A percentile compares a stretch with the other conserved stretches of the same genome.
phyloP scores from a whole-genome alignment of 2,888 invertebrate species.

The Clanis bilineata region DNA sequence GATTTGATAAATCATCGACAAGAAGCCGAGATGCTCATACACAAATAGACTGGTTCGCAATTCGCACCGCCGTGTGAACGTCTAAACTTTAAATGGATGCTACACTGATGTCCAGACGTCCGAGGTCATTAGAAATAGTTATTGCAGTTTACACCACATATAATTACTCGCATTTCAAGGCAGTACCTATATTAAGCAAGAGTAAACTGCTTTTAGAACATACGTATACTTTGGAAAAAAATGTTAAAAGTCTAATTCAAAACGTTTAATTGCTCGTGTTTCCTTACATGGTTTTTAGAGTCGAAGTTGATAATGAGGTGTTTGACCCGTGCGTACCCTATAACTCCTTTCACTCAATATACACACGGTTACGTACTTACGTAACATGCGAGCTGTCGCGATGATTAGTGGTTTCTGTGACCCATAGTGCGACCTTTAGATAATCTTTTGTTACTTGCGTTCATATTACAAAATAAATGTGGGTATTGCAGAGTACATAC shows the following conservation, averaged over 20 bases:
- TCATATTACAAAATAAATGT: not conserved
- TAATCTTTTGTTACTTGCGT: constrained; percentile 19
- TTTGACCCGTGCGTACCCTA: constrained; percentile 43
- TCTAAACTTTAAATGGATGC: constrained; percentile 1
- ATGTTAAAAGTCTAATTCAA: constrained; percentile 16
- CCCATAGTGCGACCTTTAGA: constrained; percentile 50
- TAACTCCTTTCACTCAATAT: constrained; percentile 59
- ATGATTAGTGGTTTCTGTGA: constrained; percentile 41
- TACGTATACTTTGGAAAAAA: constrained; percentile 7
- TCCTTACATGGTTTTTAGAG: constrained; percentile 32
- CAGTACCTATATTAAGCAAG: not conserved
- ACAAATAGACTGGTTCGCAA: not conserved
- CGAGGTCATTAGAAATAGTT: constrained; percentile 1
- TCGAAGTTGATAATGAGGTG: constrained; percentile 47
- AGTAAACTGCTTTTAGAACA: not conserved
- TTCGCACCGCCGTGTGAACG: not conserved
- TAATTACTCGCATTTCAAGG: constrained; percentile 7
- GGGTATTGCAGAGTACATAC: not conserved
- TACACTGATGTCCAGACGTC: not conserved
- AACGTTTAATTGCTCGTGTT: constrained; percentile 26
- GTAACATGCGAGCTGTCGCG: constrained; percentile 47
- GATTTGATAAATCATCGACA: too few relatives aligned
- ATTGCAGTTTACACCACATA: not conserved
- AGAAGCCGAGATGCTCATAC: not conserved
- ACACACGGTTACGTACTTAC: constrained; percentile 58